Evolutionary conservation across 2,113 vertebrate species (phyloP).

Genomic region (Verasper variegatus): DNA sequence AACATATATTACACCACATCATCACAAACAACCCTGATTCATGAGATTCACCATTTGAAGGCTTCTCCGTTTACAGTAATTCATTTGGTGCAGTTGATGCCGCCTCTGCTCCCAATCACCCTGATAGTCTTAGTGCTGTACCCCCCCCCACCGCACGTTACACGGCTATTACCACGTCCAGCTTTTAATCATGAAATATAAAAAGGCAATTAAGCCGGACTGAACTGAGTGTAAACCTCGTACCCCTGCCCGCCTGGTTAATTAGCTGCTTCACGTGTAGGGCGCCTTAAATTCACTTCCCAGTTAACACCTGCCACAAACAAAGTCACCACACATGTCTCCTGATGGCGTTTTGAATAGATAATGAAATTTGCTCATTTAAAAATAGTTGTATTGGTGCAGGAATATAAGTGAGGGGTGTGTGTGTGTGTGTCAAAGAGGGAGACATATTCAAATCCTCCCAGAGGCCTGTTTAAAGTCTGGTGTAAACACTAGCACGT

Average conservation of each 20-base stretch:
- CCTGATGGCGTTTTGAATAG: conserved; percentile 34
- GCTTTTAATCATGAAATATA: conserved; percentile 50
- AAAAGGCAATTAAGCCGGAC: conserved; percentile 50
- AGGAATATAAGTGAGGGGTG: neutral
- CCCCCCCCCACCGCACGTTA: conserved; percentile 31
- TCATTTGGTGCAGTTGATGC: neutral
- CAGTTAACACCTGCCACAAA: conserved; percentile 19
- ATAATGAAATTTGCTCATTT: conserved; percentile 30
- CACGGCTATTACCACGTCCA: conserved; percentile 38
- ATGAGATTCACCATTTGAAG: conserved; percentile 17
- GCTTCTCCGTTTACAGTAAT: neutral
- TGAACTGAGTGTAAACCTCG: conserved; percentile 36
- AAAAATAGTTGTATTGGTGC: conserved; percentile 13
- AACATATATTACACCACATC: too few relatives aligned
- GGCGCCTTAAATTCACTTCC: conserved; percentile 7
- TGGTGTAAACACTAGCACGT: neutral
- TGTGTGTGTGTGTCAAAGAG: neutral
- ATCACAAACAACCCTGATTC: conserved; percentile 2
- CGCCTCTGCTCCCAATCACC: too few relatives aligned
- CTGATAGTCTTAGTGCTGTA: too few relatives aligned
- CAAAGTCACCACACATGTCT: conserved; percentile 29
- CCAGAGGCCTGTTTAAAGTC: neutral
- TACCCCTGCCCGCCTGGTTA: conserved; percentile 24
- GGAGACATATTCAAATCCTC: neutral
- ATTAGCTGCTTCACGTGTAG: conserved; percentile 23